phyloP scores from a whole-genome alignment of 1,140 invertebrate species.

The Hylaeus anthracinus region DNA sequence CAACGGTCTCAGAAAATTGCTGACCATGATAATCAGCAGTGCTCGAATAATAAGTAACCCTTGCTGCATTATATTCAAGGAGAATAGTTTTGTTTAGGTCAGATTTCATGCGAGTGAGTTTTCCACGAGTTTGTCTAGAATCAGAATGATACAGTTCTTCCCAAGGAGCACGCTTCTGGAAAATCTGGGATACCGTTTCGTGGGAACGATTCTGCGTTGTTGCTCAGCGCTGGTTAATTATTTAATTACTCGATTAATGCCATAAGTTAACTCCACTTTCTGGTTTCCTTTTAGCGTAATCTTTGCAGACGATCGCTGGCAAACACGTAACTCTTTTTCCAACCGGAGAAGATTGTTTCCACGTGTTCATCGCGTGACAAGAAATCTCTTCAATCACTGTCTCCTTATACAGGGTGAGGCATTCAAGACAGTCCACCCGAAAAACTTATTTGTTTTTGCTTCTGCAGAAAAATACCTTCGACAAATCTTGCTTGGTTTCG shows the following conservation, averaged over 20 bases:
- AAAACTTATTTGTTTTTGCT: no score
- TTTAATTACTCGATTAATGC: slow-evolving; percentile 4
- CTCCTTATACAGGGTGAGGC: neutral
- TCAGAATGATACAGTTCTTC: no score
- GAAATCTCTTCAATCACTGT: neutral
- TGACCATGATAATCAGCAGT: no score
- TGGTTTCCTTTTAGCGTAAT: neutral
- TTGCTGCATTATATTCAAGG: no score
- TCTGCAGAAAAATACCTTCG: no score
- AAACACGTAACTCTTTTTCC: no score
- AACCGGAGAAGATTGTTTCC: neutral
- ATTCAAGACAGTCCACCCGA: no score
- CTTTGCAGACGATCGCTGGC: neutral
- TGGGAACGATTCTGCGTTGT: neutral
- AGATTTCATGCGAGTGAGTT: neutral
- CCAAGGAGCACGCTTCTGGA: no score
- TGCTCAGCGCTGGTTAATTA: neutral
- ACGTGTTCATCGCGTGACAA: neutral
- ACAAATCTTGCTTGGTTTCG: no score
- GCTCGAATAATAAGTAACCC: no score
- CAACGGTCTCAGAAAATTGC: no score
- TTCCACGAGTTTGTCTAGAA: neutral
- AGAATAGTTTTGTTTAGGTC: neutral
- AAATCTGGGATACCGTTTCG: neutral
- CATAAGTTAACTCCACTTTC: neutral